Evolutionary conservation across 2,113 vertebrate genomes (phyloP), one percentile per base, ranked within the genome.

Genomic region (Acrocephalus kingi): DNA sequence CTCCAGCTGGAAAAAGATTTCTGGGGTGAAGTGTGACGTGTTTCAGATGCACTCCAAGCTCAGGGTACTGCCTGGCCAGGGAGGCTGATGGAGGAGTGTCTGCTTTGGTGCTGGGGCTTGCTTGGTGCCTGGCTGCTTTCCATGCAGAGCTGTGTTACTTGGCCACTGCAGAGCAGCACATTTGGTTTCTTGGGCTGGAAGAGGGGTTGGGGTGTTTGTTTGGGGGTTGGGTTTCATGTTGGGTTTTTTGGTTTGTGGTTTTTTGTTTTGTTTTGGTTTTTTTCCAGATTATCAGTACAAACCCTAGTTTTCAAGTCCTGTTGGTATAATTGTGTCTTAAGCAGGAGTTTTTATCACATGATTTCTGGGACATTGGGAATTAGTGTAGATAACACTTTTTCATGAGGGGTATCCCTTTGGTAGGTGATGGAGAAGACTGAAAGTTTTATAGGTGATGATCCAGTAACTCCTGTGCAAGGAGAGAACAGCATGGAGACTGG

Each of bases 351-450:
- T 35, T 54, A 0, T 33, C 2, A 1, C 1, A 1, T 24, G 35
- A 21, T 67, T 75, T 75, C 30, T 68, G 18, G 41, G 56, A 13
- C 16, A 2, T 28, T 75, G n/a, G 28, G 28, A 54, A 27, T 7
- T 16, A 6, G 5, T 45, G 17, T 37, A 75, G 75, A 30, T 35
- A 63, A 39, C 37, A 25, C 16, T 10, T 54, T 73, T 85, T 62
- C 24, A 6, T 22, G 1, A 19, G 24, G 28, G 4, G 2, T 48
- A 4, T 58, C 20, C 21, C 2, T 4, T 49, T 15, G 15, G 23
- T 10, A 30, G 73, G 20, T 0, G 2, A 31, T 51, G 55, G 30
- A n/a, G 39, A 41, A 27, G 46, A 76, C 52, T 6, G 58, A 43
- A 54, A 56, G 11, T 39, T 80, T 77, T 62, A 13, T 22, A 24